These are phyloP conservation scores for Peromyscus melanophrys DNA, from an alignment of 2,797 vertebrate genomes.

Conservation along the genomic window DNA sequence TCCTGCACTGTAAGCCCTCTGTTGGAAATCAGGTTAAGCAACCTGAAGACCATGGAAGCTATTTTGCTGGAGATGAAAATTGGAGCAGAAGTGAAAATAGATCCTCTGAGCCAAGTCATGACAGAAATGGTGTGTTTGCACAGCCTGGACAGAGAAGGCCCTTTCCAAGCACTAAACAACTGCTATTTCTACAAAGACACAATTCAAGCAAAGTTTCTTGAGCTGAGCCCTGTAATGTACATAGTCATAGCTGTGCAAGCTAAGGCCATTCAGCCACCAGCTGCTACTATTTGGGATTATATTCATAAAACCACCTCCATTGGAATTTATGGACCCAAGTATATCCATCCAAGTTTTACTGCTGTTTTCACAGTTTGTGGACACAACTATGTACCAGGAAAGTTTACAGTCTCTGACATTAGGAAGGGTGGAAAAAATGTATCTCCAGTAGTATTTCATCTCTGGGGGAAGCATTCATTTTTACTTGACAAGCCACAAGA, in stretches of 20 bases:
- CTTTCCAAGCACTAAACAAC: slow-evolving; percentile 93
- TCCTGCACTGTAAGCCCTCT: slow-evolving; percentile 95
- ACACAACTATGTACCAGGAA: slow-evolving; percentile 94
- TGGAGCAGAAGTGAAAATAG: slow-evolving; percentile 94
- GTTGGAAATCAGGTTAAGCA: slow-evolving; percentile 94
- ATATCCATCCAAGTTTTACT: slow-evolving; percentile 97
- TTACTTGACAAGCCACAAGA: slow-evolving; percentile 92
- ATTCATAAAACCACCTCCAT: slow-evolving; percentile 93
- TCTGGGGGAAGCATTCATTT: slow-evolving; percentile 96
- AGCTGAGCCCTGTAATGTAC: slow-evolving; percentile 94
- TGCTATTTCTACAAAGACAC: slow-evolving; percentile 93
- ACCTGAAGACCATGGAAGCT: slow-evolving; percentile 92
- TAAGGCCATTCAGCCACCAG: slow-evolving; percentile 91
- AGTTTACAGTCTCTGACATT: slow-evolving; percentile 94
- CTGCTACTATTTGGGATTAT: slow-evolving; percentile 95
- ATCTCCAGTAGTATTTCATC: slow-evolving; percentile 95
- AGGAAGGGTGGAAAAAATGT: slow-evolving; percentile 92
- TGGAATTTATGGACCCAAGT: slow-evolving; percentile 96
- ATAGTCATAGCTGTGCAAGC: slow-evolving; percentile 93
- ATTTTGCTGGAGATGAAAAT: slow-evolving; percentile 96
- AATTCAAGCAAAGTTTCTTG: slow-evolving; percentile 94
- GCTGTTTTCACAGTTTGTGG: slow-evolving; percentile 93
- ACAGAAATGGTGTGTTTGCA: slow-evolving; percentile 93
- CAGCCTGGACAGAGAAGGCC: slow-evolving; percentile 93
- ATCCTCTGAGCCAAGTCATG: slow-evolving; percentile 96